These are phyloP conservation scores for Saccopteryx bilineata DNA, from an alignment of 2,113 vertebrate genomes.

Conservation along the genomic window DNA sequence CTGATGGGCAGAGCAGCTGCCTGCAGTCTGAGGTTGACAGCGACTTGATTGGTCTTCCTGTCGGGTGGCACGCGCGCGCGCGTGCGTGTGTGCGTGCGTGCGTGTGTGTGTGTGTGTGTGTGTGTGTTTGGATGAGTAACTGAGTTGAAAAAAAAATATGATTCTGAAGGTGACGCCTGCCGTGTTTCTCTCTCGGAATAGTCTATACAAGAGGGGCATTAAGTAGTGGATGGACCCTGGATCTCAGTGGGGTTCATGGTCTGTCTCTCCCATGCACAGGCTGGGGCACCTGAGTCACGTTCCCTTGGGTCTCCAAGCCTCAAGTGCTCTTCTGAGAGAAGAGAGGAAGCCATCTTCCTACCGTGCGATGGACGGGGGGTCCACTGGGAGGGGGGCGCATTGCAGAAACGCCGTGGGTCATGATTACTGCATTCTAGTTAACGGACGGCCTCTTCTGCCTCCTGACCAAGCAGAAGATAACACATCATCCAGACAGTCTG, in stretches of 20 bases:
- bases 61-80: background rate
- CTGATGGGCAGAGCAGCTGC: accelerated
- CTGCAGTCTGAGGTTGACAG: accelerated
- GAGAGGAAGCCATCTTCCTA: background rate
- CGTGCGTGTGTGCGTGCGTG: background rate
- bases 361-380: accelerated
- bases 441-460: accelerated
- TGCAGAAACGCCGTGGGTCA: accelerated
- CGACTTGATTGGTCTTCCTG: accelerated
- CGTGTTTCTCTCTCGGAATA: background rate
- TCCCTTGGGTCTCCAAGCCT: background rate
- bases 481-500: accelerated
- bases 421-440: background rate
- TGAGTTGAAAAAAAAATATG: background rate
- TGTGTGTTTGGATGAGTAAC: background rate
- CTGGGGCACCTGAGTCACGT: accelerated
- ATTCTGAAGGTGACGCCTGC: background rate
- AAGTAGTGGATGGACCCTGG: accelerated
- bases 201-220: accelerated
- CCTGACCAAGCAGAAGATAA: accelerated
- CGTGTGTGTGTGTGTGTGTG: too few species aligned
- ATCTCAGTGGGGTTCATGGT: background rate
- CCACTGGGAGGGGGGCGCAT: background rate
- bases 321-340: background rate
- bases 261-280: accelerated